Evolutionary conservation across 2,113 vertebrate genomes (phyloP).

Genomic region (Larimichthys crocea): DNA sequence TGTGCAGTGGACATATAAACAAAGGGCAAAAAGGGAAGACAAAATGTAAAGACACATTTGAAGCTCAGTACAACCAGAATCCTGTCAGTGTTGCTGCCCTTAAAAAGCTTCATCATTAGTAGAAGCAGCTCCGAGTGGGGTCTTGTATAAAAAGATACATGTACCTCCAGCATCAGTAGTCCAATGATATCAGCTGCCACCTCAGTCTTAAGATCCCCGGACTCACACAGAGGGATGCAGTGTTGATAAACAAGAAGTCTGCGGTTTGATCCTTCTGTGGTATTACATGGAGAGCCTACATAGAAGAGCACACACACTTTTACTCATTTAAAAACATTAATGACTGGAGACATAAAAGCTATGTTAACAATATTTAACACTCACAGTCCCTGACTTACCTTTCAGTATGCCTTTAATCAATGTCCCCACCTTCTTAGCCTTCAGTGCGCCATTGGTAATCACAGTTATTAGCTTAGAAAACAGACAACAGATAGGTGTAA

Average conservation of each 20-base stretch:
- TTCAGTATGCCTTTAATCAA: conserved; percentile 90
- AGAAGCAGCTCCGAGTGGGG: background rate
- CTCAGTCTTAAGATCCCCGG: conserved; percentile 90
- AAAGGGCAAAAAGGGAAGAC: background rate
- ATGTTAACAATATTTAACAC: background rate
- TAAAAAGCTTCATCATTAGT: background rate
- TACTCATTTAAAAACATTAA: background rate
- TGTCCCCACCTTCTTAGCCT: conserved; percentile 84
- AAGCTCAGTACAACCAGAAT: background rate
- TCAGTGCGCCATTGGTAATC: conserved; percentile 88
- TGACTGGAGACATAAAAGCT: background rate
- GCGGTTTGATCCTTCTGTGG: conserved; percentile 83
- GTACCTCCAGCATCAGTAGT: conserved; percentile 96
- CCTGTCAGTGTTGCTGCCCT: background rate
- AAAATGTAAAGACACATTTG: background rate
- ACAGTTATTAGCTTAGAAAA: conserved; percentile 84
- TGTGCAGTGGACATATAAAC: background rate
- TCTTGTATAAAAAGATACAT: background rate
- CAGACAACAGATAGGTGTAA: background rate
- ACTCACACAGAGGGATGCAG: conserved; percentile 91
- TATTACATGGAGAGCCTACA: conserved; percentile 89
- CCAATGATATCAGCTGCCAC: conserved; percentile 92
- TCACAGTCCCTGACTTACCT: conserved; percentile 81
- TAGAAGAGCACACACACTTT: background rate
- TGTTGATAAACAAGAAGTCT: conserved; percentile 90